A percentile compares a stretch with the other conserved stretches of the same genome.
Conservation (phyloP, 2,113 vertebrate genomes). For the Psilopogon haemacephalus region DNA sequence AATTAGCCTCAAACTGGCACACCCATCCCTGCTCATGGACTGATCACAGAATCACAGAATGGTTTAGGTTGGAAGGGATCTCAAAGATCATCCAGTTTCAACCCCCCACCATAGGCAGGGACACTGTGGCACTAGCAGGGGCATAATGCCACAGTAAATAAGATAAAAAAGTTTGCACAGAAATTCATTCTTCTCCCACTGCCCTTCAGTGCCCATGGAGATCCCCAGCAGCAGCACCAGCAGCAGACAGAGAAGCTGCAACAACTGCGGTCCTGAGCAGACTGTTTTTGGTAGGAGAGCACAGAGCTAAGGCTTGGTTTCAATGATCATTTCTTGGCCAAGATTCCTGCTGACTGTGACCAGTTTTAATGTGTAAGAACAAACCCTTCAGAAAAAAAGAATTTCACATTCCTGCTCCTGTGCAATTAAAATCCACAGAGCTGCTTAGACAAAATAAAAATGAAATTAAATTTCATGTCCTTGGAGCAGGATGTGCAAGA, state of each 20-base stretch:
- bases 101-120: too few relatives aligned
- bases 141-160: neutral
- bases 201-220: neutral
- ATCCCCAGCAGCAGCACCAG: too few relatives aligned
- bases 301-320: neutral
- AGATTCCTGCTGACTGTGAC: neutral
- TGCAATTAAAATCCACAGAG: neutral
- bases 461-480: neutral
- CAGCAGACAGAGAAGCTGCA: neutral
- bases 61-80: too few relatives aligned
- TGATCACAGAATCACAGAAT: too few relatives aligned
- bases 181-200: neutral
- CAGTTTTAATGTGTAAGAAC: neutral
- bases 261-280: rapidly evolving
- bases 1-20: too few relatives aligned
- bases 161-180: neutral
- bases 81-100: too few relatives aligned
- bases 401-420: neutral
- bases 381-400: neutral
- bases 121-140: neutral
- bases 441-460: neutral
- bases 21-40: rapidly evolving
- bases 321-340: neutral
- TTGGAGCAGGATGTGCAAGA: neutral
- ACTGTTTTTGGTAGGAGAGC: neutral